Conservation (phyloP, 1,140 invertebrate genomes). For the Ceratina japonica region DNA sequence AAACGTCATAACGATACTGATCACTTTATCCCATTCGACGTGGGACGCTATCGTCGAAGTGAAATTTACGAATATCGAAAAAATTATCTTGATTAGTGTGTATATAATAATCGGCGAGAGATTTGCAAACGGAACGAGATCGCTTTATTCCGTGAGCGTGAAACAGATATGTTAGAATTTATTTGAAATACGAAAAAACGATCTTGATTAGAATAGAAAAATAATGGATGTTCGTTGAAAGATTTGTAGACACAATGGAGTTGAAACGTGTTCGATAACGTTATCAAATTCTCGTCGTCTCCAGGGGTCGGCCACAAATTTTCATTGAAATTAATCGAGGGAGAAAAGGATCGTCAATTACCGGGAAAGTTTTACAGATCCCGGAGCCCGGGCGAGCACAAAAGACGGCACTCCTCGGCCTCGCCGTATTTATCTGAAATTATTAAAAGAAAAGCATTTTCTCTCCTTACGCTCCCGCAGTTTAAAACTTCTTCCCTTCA, state of each 20-base stretch:
- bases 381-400: conserved; percentile 43
- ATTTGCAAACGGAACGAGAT: no score
- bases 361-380: conserved; percentile 62
- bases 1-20: neutral
- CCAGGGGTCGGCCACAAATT: conserved; percentile 32
- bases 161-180: no score
- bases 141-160: no score
- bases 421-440: conserved; percentile 63
- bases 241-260: neutral
- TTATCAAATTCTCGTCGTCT: conserved; percentile 28
- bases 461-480: conserved; percentile 60
- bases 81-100: no score
- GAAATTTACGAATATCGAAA: no score
- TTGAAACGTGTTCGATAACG: conserved; percentile 18
- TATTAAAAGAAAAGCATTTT: conserved; percentile 69
- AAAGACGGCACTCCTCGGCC: conserved; percentile 52
- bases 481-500: conserved; percentile 65
- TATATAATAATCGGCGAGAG: no score
- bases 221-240: no score
- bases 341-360: conserved; percentile 56
- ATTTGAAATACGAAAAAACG: no score
- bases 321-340: conserved; percentile 56
- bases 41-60: neutral
- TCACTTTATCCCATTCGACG: neutral
- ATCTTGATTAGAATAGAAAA: no score